phyloP scores from a whole-genome alignment of 92 coral and sea anemone species.

The Palythoa caribaeorum region DNA sequence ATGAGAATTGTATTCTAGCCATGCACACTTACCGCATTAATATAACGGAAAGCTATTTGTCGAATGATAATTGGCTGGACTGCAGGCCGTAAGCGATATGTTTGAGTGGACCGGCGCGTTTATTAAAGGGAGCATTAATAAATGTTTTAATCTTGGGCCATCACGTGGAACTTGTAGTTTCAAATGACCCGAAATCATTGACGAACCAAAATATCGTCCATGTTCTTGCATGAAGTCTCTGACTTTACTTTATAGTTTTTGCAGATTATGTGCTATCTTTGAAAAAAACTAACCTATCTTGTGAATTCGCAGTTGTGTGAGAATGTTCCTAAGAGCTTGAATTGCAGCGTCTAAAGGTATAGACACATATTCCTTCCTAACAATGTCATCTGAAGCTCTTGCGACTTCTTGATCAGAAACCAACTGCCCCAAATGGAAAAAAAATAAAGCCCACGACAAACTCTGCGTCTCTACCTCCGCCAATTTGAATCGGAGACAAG shows the following conservation, averaged over 20 bases:
- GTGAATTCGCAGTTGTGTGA: conserved; percentile 33
- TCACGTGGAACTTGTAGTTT: not conserved
- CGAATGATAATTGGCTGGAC: too few species aligned
- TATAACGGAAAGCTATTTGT: too few species aligned
- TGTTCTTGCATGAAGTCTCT: conserved; percentile 21
- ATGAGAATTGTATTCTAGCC: too few species aligned
- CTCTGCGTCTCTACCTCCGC: not conserved
- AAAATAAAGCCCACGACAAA: not conserved
- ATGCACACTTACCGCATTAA: too few species aligned
- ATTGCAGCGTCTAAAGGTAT: conserved; percentile 51
- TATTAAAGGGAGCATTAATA: too few species aligned
- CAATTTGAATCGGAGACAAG: conserved; percentile 8
- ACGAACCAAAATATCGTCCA: not conserved
- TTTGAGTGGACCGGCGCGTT: too few species aligned
- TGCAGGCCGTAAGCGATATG: too few species aligned
- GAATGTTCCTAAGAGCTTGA: conserved; percentile 49
- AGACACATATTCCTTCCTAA: conserved; percentile 27
- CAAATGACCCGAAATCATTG: conserved; percentile 1
- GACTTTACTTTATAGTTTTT: not conserved
- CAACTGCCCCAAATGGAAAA: not conserved
- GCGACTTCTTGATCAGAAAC: not conserved
- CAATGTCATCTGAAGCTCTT: conserved; percentile 23
- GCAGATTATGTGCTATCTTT: not conserved
- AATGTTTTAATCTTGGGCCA: too few species aligned
- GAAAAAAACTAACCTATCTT: not conserved